These are phyloP conservation scores for Lagopus muta DNA, from an alignment of 2,113 vertebrate genomes.

Conservation along the genomic window DNA sequence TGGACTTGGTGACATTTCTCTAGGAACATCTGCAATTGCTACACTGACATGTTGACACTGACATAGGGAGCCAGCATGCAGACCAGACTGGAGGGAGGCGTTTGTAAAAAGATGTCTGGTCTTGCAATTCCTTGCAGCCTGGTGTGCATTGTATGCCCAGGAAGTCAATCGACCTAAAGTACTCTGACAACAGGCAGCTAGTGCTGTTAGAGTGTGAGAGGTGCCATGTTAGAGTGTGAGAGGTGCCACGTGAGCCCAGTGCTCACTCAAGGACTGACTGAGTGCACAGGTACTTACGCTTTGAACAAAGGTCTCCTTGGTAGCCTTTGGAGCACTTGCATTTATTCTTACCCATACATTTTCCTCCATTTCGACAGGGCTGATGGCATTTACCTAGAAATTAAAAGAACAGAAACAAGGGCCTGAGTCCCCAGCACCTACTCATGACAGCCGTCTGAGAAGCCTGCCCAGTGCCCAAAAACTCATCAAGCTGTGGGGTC, in stretches of 20 bases:
- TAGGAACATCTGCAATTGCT: not conserved
- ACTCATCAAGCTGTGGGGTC: not conserved
- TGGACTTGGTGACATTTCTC: not conserved
- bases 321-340: constrained; percentile 92
- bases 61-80: not conserved
- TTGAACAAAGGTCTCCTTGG: constrained; percentile 89
- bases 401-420: not conserved
- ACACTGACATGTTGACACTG: not conserved
- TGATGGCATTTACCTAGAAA: constrained; percentile 87
- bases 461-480: not conserved
- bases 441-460: not conserved
- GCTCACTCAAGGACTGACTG: not conserved
- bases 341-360: constrained; percentile 90
- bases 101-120: not conserved
- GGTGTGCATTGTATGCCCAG: not conserved
- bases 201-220: not conserved
- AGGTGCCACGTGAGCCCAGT: not conserved
- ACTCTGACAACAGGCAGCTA: not conserved
- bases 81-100: not conserved
- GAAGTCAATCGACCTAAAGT: not conserved
- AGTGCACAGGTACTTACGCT: constrained; percentile 78
- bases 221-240: not conserved
- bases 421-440: not conserved
- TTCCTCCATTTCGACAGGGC: constrained; percentile 88
- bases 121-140: not conserved